phyloP scores from a whole-genome alignment of 2,113 vertebrate species.

The Riparia riparia region DNA sequence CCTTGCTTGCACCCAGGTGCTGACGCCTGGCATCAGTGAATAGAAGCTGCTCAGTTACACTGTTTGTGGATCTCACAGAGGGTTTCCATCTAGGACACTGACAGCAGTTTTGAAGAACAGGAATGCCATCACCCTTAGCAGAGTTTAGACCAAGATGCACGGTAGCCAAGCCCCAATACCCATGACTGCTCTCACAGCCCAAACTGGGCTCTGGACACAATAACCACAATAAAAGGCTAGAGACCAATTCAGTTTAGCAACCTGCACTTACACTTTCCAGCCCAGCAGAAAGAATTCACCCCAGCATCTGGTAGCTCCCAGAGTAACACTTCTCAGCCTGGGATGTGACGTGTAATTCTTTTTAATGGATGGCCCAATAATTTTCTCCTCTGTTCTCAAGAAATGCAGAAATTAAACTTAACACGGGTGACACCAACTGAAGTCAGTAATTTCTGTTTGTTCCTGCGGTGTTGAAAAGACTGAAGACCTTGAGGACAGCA shows the following conservation, averaged over 20 bases:
- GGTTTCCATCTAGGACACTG: not conserved
- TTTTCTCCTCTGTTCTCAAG: not conserved
- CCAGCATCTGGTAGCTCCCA: not conserved
- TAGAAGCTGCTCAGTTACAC: not conserved
- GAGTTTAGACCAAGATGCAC: not conserved
- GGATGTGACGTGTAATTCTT: not conserved
- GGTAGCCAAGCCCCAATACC: not conserved
- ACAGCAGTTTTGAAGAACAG: not conserved
- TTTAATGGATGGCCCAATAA: not conserved
- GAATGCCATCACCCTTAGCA: not conserved
- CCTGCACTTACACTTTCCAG: not conserved
- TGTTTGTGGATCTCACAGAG: not conserved
- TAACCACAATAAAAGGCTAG: not conserved
- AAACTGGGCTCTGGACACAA: not conserved
- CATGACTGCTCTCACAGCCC: not conserved
- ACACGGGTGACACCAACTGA: not conserved
- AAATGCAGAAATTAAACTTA: constrained; percentile 24
- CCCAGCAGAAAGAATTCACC: not conserved
- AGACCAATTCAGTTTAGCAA: not conserved
- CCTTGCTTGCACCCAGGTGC: not conserved
- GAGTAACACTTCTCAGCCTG: not conserved
- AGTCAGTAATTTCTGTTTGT: constrained; percentile 1
- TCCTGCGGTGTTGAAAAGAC: not conserved
- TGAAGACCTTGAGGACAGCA: not conserved
- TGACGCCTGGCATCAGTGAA: not conserved